These are phyloP conservation scores for Drosophila aff. DNA, from an alignment of 1,140 invertebrate species.

Conservation along the genomic window DNA sequence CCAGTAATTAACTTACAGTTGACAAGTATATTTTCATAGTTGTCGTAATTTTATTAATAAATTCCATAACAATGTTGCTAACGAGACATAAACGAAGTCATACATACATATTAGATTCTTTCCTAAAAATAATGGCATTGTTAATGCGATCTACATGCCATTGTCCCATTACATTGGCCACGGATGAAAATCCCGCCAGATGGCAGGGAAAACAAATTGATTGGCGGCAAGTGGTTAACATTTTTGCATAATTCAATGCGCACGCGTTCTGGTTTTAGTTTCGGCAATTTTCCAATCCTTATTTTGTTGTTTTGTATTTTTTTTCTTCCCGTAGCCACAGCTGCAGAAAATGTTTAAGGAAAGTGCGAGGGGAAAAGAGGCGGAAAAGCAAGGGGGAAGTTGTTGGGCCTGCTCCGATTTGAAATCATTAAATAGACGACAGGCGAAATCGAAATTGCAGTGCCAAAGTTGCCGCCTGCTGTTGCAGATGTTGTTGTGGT, in stretches of 20 bases:
- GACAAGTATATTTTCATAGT: not conserved
- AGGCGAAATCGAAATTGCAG: conserved; percentile 65
- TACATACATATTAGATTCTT: not conserved
- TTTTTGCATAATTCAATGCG: conserved; percentile 73
- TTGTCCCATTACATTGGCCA: conserved; percentile 19
- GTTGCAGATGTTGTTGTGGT: conserved; percentile 35
- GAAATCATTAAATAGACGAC: conserved; percentile 74
- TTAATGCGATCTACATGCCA: conserved; percentile 29
- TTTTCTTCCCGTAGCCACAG: conserved; percentile 47
- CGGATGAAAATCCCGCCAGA: conserved; percentile 26
- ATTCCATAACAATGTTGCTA: conserved; percentile 4
- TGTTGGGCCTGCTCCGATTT: conserved; percentile 55
- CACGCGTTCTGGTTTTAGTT: conserved; percentile 67
- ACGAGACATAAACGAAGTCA: conserved; percentile 12
- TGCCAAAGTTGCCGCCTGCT: conserved; percentile 57
- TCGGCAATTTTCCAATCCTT: conserved; percentile 53
- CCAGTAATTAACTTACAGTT: not conserved
- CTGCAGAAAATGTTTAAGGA: conserved; percentile 55
- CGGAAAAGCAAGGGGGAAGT: conserved; percentile 18
- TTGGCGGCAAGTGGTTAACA: conserved; percentile 53
- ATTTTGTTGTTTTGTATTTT: not conserved
- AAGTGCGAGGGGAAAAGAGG: not conserved
- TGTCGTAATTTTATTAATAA: not conserved
- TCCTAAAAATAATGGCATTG: conserved; percentile 19
- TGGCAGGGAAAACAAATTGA: conserved; percentile 42